A percentile compares a stretch with the other conserved stretches of the same genome.
phyloP scores from a whole-genome alignment of 2,113 vertebrate species.

The Noctilio leporinus region DNA sequence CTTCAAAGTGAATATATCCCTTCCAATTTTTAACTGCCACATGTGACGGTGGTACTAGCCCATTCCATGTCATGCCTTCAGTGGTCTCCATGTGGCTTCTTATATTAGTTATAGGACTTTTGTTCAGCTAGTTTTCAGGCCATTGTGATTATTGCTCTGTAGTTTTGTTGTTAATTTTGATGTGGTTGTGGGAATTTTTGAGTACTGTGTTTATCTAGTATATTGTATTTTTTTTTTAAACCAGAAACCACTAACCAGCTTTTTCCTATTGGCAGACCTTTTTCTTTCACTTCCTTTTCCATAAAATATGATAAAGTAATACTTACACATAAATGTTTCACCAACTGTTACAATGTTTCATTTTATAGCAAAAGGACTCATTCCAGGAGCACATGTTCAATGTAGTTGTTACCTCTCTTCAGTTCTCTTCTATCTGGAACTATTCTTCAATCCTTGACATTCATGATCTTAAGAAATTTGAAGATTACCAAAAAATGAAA shows the following conservation, averaged over 20 bases:
- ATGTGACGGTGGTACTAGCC: not conserved
- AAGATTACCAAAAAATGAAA: not conserved
- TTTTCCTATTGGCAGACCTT: not conserved
- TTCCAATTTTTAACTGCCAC: not conserved
- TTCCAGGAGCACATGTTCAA: not conserved
- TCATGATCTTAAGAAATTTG: not conserved
- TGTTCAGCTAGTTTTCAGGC: not conserved
- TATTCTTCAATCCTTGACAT: not conserved
- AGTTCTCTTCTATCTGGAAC: not conserved
- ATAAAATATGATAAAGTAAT: not conserved
- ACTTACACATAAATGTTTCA: not conserved
- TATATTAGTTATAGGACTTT: not conserved
- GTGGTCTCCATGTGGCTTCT: not conserved
- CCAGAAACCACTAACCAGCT: not conserved
- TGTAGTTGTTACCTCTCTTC: not conserved
- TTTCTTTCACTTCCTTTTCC: not conserved
- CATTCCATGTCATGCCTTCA: not conserved
- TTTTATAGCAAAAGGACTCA: not conserved
- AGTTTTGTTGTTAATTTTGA: not conserved
- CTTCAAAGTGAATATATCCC: not conserved
- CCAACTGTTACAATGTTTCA: not conserved
- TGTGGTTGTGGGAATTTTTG: not conserved
- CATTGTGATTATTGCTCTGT: not conserved
- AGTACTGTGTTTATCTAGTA: not conserved
- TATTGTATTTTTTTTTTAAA: no score